Evolutionary conservation across 92 coral and sea anemone genomes (phyloP).

Genomic region (Palythoa caribaeorum): DNA sequence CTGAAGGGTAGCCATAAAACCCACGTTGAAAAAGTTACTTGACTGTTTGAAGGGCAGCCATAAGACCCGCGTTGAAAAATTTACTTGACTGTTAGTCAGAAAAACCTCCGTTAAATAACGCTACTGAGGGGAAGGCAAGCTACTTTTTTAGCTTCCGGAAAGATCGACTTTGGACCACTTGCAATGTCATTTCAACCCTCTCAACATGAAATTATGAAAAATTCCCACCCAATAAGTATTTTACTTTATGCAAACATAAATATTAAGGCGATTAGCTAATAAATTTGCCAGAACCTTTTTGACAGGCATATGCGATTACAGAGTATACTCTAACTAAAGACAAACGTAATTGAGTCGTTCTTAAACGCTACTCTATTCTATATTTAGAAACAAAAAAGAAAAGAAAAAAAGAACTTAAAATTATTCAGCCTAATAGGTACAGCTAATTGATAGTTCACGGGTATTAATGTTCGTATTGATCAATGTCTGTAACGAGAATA

Average conservation of each 20-base stretch:
- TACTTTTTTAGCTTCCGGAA: background rate
- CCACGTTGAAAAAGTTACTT: background rate
- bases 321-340: background rate
- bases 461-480: constrained; percentile 12
- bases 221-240: constrained; percentile 26
- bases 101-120: background rate
- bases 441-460: constrained; percentile 9
- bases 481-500: constrained; percentile 13
- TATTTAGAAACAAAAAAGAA: background rate
- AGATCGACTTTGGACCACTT: background rate
- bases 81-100: background rate
- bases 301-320: background rate
- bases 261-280: background rate
- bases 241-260: constrained; percentile 5
- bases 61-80: background rate
- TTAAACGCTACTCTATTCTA: constrained; percentile 2
- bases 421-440: constrained; percentile 12
- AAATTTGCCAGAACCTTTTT: background rate
- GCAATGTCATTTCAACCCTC: background rate
- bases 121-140: background rate
- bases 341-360: background rate
- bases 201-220: constrained; percentile 11
- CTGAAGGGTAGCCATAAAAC: constrained; percentile 19
- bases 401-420: background rate
- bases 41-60: constrained; percentile 11